Evolutionary conservation across 2,888 invertebrate species (phyloP).

Genomic region (Andrena bucephala): DNA sequence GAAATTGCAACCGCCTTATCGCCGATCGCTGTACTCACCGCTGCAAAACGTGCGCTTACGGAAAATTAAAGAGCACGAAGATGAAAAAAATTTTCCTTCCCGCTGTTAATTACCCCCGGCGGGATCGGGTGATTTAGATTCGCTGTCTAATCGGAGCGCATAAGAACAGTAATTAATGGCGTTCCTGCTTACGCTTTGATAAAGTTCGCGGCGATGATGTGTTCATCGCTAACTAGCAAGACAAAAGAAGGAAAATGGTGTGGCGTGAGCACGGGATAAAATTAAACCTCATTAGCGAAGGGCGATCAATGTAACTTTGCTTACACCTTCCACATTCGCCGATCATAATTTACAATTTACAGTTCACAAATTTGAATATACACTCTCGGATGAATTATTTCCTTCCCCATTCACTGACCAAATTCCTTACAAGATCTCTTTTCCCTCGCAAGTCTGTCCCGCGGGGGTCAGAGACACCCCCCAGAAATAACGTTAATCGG

Average conservation of each 20-base stretch:
- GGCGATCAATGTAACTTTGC: neutral
- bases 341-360: neutral
- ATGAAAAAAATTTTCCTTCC: constrained; percentile 36
- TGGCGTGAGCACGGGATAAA: neutral
- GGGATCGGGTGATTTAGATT: constrained; percentile 50
- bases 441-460: no score
- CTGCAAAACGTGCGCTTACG: constrained; percentile 50
- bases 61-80: constrained; percentile 60
- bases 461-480: no score
- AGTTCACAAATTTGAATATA: neutral
- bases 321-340: neutral
- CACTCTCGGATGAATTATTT: neutral
- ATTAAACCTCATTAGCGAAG: constrained; percentile 2
- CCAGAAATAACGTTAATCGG: neutral
- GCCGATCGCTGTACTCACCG: constrained; percentile 54
- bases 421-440: no score
- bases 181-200: constrained; percentile 35
- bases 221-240: constrained; percentile 27
- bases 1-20: constrained; percentile 51
- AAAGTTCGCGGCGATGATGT: constrained; percentile 40
- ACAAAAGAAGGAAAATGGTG: neutral
- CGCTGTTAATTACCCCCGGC: constrained; percentile 42
- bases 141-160: constrained; percentile 32
- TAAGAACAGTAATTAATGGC: constrained; percentile 49
- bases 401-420: neutral